Evolutionary conservation across 1,140 invertebrate species (phyloP).

Genomic region (Sinella curviseta): DNA sequence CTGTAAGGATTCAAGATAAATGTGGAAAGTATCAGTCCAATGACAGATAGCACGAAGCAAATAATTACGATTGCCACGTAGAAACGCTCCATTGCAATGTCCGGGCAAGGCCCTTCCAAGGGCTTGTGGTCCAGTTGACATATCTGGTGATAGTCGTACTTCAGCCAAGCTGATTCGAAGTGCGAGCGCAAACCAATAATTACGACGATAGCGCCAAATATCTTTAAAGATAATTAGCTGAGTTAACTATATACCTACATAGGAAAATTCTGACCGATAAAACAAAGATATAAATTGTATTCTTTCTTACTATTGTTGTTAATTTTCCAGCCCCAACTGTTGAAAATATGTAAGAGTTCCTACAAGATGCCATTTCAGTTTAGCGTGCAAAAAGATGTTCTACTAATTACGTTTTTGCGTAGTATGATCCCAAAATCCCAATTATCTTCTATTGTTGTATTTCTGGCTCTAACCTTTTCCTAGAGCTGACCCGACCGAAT

Average conservation of each 20-base stretch:
- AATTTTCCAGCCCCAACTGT: not conserved
- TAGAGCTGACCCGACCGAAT: too few species aligned
- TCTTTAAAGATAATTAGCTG: not conserved
- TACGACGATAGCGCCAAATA: not conserved
- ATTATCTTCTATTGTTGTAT: too few species aligned
- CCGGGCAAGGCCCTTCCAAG: not conserved
- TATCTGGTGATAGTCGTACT: not conserved
- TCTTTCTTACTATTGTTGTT: not conserved
- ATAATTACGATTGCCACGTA: not conserved
- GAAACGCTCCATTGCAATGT: not conserved
- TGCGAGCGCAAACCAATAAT: not conserved
- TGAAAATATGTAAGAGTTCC: not conserved
- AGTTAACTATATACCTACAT: too few species aligned
- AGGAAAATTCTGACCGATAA: too few species aligned
- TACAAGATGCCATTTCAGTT: not conserved
- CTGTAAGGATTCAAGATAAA: not conserved
- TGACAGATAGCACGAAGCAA: not conserved
- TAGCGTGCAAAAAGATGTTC: too few species aligned
- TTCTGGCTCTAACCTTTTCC: too few species aligned
- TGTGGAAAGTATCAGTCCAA: not conserved
- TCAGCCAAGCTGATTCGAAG: not conserved
- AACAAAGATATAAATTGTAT: too few species aligned
- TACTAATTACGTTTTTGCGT: too few species aligned
- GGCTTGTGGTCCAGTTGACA: not conserved
- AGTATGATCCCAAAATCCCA: too few species aligned